A percentile compares a stretch with the other conserved stretches of the same genome.
Conservation (phyloP, 2,888 invertebrate species). For the Trypoxylon attenuatum region DNA sequence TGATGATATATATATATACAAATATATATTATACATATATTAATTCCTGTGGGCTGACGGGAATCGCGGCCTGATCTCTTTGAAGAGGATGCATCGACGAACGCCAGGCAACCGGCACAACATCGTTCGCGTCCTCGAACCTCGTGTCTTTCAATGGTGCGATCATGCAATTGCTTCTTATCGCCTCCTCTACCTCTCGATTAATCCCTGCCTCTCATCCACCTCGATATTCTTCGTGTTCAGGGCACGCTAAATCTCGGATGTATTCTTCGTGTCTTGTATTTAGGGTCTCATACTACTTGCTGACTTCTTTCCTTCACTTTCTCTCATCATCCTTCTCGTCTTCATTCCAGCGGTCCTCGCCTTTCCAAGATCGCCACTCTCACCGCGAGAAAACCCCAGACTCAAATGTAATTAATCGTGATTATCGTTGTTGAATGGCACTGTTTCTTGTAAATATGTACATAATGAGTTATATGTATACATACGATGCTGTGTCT, state of each 20-base stretch:
- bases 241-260: constrained; percentile 70
- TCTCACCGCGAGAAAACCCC: constrained; percentile 50
- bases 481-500: constrained; percentile 47
- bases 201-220: constrained; percentile 12
- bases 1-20: too few species aligned
- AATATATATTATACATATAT: too few species aligned
- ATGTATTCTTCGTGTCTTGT: constrained; percentile 29
- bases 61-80: constrained; percentile 15
- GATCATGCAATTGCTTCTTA: constrained; percentile 60
- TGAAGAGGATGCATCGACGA: constrained; percentile 15
- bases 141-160: constrained; percentile 65
- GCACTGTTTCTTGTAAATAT: constrained; percentile 67
- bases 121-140: constrained; percentile 55
- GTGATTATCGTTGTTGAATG: constrained; percentile 67
- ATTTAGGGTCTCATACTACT: background rate
- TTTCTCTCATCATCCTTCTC: background rate
- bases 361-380: background rate
- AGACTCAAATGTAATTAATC: constrained; percentile 51
- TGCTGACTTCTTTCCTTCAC: background rate
- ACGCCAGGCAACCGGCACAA: constrained; percentile 16
- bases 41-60: background rate
- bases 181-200: constrained; percentile 25
- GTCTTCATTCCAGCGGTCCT: background rate
- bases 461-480: constrained; percentile 64
- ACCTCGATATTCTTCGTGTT: constrained; percentile 37